These are phyloP conservation scores for Casuarius casuarius DNA, from an alignment of 2,113 vertebrate species.

Conservation along the genomic window DNA sequence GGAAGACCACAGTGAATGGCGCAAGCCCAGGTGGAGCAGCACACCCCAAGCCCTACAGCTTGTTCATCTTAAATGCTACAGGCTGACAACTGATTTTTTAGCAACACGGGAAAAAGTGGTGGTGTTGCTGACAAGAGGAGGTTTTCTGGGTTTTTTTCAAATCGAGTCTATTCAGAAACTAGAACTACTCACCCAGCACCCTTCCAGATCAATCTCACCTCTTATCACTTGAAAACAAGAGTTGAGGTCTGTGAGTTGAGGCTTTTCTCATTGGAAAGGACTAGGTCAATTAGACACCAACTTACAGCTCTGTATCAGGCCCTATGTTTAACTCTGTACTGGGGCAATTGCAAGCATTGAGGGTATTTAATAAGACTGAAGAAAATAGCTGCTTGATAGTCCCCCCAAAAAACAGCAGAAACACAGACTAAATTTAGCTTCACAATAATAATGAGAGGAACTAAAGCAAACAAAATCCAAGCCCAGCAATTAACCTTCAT, in stretches of 20 bases:
- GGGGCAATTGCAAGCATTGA: neutral
- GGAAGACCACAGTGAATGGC: rapidly evolving
- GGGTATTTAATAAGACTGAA: neutral
- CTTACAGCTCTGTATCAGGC: neutral
- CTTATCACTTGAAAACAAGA: neutral
- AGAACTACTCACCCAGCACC: neutral
- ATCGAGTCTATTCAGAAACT: neutral
- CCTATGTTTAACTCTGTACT: neutral
- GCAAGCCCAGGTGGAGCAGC: neutral
- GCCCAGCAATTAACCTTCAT: neutral
- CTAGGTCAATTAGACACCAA: neutral
- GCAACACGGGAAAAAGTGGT: rapidly evolving
- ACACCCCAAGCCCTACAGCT: no score
- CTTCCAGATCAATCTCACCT: neutral
- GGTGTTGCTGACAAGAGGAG: rapidly evolving
- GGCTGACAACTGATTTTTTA: neutral
- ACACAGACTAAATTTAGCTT: neutral
- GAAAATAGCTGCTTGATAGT: neutral
- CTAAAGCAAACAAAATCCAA: neutral
- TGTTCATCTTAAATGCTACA: rapidly evolving
- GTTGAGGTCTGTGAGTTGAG: neutral
- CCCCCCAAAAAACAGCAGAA: rapidly evolving
- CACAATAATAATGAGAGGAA: neutral
- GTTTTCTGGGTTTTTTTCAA: neutral
- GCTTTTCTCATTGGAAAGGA: neutral